Evolutionary conservation across 1,140 invertebrate genomes (phyloP).

Genomic region (Pachyrhynchus sulphureomaculatus): DNA sequence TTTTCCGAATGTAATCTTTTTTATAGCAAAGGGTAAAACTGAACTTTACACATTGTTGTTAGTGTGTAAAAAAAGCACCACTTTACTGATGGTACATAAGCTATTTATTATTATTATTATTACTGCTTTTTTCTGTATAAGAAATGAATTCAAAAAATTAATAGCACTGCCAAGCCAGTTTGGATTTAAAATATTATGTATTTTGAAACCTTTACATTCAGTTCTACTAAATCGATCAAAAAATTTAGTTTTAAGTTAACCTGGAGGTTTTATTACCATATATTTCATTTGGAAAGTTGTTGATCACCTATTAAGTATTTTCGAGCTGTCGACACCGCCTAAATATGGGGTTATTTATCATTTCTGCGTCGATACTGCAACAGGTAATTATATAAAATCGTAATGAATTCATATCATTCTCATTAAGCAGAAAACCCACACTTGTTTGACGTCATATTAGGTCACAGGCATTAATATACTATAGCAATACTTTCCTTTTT

Average conservation of each 20-base stretch:
- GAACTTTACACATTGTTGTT: no score
- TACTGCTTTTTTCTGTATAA: no score
- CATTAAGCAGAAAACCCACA: conserved; percentile 17
- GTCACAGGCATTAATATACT: conserved; percentile 16
- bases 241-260: not conserved
- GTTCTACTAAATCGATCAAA: no score
- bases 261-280: not conserved
- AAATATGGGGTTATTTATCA: conserved; percentile 1
- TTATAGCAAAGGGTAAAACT: no score
- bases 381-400: conserved; percentile 9
- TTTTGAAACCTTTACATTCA: no score
- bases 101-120: no score
- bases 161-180: no score
- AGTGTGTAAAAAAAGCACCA: no score
- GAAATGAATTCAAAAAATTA: no score
- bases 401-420: conserved; percentile 1
- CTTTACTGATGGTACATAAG: no score
- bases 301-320: not conserved
- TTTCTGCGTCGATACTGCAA: conserved; percentile 9
- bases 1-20: no score
- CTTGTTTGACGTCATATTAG: conserved; percentile 16
- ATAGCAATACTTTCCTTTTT: conserved; percentile 20
- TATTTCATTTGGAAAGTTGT: conserved; percentile 5
- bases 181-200: no score
- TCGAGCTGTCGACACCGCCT: conserved; percentile 8